A percentile compares a stretch with the other conserved stretches of the same genome.
phyloP scores from a whole-genome alignment of 2,888 invertebrate genomes.

The Tinea semifulvella region DNA sequence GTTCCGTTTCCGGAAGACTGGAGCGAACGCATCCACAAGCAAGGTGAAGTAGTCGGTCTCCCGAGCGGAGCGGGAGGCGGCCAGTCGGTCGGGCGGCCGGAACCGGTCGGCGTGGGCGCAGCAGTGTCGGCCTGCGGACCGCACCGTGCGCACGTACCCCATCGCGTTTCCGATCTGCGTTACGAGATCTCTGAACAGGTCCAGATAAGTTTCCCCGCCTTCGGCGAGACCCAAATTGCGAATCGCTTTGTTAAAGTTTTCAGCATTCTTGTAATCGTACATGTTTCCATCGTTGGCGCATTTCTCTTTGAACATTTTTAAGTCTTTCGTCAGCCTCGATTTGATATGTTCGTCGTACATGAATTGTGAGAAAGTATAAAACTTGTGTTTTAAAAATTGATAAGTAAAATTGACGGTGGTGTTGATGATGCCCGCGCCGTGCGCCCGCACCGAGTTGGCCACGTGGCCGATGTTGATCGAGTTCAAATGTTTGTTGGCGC shows the following conservation, averaged over 20 bases:
- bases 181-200: constrained; percentile 90
- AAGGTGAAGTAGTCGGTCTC: constrained; percentile 90
- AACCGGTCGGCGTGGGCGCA: constrained; percentile 92
- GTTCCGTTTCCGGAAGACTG: constrained; percentile 85
- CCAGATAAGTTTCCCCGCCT: constrained; percentile 88
- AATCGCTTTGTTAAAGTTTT: constrained; percentile 92
- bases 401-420: constrained; percentile 93
- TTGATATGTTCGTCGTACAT: constrained; percentile 98
- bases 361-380: constrained; percentile 95
- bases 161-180: constrained; percentile 96
- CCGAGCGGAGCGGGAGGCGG: constrained; percentile 84
- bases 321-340: constrained; percentile 89
- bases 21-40: constrained; percentile 91
- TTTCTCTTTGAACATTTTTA: constrained; percentile 82
- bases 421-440: constrained; percentile 96
- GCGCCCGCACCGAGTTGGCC: constrained; percentile 95
- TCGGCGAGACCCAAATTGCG: constrained; percentile 83
- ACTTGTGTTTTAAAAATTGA: constrained; percentile 92
- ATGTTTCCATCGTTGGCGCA: constrained; percentile 71
- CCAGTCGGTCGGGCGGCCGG: constrained; percentile 81
- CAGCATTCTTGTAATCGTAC: constrained; percentile 90
- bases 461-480: constrained; percentile 95
- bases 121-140: constrained; percentile 93
- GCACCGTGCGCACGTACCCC: constrained; percentile 93
- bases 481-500: constrained; percentile 92